phyloP scores from a whole-genome alignment of 2,888 invertebrate species.

The Agrotis segetum region DNA sequence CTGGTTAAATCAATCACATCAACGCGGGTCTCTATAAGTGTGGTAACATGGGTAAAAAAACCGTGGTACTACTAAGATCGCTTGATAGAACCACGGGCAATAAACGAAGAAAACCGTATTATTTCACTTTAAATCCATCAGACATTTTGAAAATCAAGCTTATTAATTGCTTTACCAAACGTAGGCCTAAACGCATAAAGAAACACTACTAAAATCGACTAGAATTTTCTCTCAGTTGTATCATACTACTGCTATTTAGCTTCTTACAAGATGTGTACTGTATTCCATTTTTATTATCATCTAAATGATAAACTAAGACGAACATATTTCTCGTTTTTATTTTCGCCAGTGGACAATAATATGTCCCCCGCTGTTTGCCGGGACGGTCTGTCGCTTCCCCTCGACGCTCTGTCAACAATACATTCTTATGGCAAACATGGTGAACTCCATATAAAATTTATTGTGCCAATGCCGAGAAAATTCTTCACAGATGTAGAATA shows the following conservation, averaged over 20 bases:
- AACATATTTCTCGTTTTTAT: conserved; percentile 66
- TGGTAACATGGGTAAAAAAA: too few species aligned
- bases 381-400: conserved; percentile 76
- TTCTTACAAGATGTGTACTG: conserved; percentile 3
- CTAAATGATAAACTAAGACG: conserved; percentile 44
- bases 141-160: too few species aligned
- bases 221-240: neutral
- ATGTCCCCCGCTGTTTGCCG: conserved; percentile 73
- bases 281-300: conserved; percentile 41
- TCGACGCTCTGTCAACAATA: conserved; percentile 76
- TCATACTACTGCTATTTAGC: neutral
- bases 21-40: too few species aligned
- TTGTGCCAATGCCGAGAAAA: conserved; percentile 72
- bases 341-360: conserved; percentile 67
- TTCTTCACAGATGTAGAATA: conserved; percentile 61
- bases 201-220: too few species aligned
- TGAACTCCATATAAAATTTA: conserved; percentile 79
- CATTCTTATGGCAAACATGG: conserved; percentile 79
- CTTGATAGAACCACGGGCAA: too few species aligned
- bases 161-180: too few species aligned
- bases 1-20: too few species aligned
- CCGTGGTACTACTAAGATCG: too few species aligned
- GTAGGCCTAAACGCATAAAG: too few species aligned
- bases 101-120: too few species aligned
- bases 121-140: too few species aligned